These are phyloP conservation scores for Aphidius gifuensis DNA, from an alignment of 1,140 invertebrate species.

Conservation along the genomic window DNA sequence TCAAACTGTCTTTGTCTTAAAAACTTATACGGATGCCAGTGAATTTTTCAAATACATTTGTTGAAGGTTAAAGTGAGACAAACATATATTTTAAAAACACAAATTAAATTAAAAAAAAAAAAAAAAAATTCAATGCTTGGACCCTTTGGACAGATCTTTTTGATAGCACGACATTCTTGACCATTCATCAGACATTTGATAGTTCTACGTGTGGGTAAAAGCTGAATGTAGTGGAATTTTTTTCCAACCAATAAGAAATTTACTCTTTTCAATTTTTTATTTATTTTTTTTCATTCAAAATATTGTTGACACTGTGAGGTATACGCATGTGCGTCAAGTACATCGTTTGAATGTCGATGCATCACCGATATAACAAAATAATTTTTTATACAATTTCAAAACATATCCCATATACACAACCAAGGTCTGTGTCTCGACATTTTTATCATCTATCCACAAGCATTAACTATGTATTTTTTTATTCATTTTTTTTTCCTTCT, in stretches of 20 bases:
- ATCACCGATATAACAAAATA: too few species aligned
- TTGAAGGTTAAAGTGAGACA: conserved; percentile 6
- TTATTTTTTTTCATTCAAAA: not conserved
- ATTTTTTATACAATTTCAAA: too few species aligned
- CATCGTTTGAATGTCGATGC: too few species aligned
- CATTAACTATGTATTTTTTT: too few species aligned
- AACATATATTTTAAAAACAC: conserved; percentile 23
- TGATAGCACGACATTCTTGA: conserved; percentile 53
- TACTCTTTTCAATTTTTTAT: conserved; percentile 29
- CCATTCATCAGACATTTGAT: conserved; percentile 56
- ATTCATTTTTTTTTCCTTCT: too few species aligned
- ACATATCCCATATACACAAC: too few species aligned
- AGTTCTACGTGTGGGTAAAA: conserved; percentile 48
- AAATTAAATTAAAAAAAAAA: conserved; percentile 17
- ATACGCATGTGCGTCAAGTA: too few species aligned
- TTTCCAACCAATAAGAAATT: conserved; percentile 23
- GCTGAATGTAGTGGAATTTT: not conserved
- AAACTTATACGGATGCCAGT: conserved; percentile 14
- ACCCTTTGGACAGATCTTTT: conserved; percentile 40
- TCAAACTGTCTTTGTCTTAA: conserved; percentile 23
- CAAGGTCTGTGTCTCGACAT: too few species aligned
- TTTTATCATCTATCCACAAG: too few species aligned
- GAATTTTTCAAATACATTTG: not conserved
- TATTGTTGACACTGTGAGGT: not conserved
- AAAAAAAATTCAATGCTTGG: not conserved